Evolutionary conservation across 2,113 vertebrate genomes (phyloP), one percentile per base, ranked within the genome.

Genomic region (Hemicordylus capensis): DNA sequence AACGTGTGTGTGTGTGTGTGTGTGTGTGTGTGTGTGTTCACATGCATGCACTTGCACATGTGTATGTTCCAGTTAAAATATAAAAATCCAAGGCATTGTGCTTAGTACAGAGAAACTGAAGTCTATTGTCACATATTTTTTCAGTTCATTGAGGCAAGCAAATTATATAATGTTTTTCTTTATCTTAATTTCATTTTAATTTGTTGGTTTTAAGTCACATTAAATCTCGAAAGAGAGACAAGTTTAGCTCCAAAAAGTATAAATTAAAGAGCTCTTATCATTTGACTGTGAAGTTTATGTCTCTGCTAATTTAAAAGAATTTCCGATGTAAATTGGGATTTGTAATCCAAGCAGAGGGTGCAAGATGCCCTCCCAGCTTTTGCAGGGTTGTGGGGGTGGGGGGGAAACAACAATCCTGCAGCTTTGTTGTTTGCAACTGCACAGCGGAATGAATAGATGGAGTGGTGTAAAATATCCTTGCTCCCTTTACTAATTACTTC

Each of bases 401-500:
- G 6, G 51, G 6, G 51, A 66, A 39, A 77, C 59, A 37, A 51
- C 87, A 87, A 91, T 74, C 77, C 78, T 85, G 14, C 70, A 58
- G 85, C 78, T 46, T 90, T n/a, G n/a, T 93, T 85, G 80, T 69
- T 89, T 81, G 12, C 66, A 83, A 66, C 4, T 2, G 75, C 73
- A 76, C 61, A 87, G 66, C 79, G 3, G 34, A 91, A 83, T 59
- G 87, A 46, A 79, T 77, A 72, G 90, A 88, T 39, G 3, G 81
- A 92, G 73, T 11, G 1, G 87, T 80, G 88, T 90, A 93, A 94
- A 95, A 88, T 89, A 92, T 73, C 69, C 93, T 91, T 0, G 0
- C 83, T 93, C 92, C 91, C 67, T 93, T 91, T 93, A 86, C 91
- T 93, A 89, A 94, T 95, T 94, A 89, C 87, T 94, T 81, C 85